Evolutionary conservation across 2,113 vertebrate genomes (phyloP).

Genomic region (Mungos mungo): DNA sequence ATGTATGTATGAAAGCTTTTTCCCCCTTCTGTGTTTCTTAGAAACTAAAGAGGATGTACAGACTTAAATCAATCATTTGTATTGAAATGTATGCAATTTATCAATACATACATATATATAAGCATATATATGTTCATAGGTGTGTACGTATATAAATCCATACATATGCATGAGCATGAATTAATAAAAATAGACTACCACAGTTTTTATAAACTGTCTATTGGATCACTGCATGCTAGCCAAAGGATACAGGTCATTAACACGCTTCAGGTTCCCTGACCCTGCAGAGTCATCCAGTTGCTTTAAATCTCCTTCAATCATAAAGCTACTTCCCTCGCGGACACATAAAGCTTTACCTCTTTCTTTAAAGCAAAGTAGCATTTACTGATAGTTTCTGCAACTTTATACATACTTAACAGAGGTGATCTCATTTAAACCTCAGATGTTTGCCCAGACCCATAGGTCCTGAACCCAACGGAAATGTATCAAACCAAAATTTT

Average conservation of each 20-base stretch:
- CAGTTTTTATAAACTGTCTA: not conserved
- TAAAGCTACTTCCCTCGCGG: conserved; percentile 36
- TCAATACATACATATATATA: too few relatives aligned
- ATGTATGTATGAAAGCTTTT: not conserved
- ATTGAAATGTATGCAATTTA: not conserved
- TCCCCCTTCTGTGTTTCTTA: not conserved
- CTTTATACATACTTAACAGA: not conserved
- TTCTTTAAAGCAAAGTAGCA: conserved; percentile 47
- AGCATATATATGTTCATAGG: not conserved
- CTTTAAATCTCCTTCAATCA: conserved; percentile 26
- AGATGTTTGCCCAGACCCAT: not conserved
- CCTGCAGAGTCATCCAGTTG: not conserved
- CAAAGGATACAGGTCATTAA: not conserved
- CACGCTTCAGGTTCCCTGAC: not conserved
- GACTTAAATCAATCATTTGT: not conserved
- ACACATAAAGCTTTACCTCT: not conserved
- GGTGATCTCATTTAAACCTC: conserved; percentile 42
- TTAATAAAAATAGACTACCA: not conserved
- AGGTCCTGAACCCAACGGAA: conserved; percentile 34
- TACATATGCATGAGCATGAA: not conserved
- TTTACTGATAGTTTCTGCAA: conserved; percentile 30
- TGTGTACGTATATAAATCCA: not conserved
- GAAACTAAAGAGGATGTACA: not conserved
- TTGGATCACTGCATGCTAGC: not conserved
- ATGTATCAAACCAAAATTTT: conserved; percentile 43